phyloP scores from a whole-genome alignment of 2,888 invertebrate genomes.

The Idaea aversata region DNA sequence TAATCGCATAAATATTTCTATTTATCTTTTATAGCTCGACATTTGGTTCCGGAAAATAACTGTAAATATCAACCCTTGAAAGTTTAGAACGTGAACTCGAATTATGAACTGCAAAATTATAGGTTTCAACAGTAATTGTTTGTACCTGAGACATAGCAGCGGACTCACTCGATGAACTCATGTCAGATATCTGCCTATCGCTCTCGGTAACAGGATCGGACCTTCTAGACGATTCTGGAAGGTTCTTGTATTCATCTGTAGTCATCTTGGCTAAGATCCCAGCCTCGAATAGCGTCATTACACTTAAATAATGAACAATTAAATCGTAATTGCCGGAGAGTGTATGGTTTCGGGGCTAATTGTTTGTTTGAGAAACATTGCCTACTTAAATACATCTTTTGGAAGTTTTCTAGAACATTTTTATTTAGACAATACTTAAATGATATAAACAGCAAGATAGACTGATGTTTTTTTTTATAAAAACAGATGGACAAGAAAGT shows the following conservation, averaged over 20 bases:
- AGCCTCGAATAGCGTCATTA: conserved; percentile 87
- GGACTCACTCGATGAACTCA: conserved; percentile 45
- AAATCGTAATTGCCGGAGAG: not conserved
- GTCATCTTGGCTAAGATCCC: conserved; percentile 89
- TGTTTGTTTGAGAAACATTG: not conserved
- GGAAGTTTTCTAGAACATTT: not conserved
- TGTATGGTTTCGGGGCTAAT: not conserved
- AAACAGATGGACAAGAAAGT: no score
- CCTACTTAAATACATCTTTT: not conserved
- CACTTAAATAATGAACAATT: conserved; percentile 54
- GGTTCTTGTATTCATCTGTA: conserved; percentile 85
- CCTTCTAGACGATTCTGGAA: conserved; percentile 79
- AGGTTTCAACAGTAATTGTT: not conserved
- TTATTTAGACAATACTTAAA: not conserved
- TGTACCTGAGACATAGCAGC: conserved; percentile 47
- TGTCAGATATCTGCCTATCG: conserved; percentile 61
- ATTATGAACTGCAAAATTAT: not conserved
- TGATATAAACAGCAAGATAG: no score
- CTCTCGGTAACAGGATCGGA: conserved; percentile 69
- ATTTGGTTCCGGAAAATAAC: no score
- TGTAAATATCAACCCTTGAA: no score
- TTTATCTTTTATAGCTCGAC: no score
- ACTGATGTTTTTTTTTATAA: no score
- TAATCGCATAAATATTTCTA: no score
- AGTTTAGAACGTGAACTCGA: conserved; percentile 3